Base-by-base conservation (phyloP, 2,113 vertebrate genomes). In the Gnathochromis pfefferi region DNA sequence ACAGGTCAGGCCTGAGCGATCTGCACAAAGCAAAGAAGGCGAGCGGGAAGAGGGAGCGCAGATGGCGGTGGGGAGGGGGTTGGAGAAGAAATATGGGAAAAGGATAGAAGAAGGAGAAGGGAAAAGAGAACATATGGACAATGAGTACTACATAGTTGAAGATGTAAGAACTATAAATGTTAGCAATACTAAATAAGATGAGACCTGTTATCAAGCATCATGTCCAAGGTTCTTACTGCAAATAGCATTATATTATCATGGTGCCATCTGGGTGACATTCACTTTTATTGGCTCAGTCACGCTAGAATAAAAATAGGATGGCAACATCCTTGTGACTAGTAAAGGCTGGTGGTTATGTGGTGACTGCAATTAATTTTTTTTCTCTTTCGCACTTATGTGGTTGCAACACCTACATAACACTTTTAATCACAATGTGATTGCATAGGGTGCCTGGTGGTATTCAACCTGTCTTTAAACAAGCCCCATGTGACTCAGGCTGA, bases 1-100 rank as follows among this genome's bases (percentile, higher is more conserved):
- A 1, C 97, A 98, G 84, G 98, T 97, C 57, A 99, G 97, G 86
- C 98, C 98, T 1, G 98, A 98, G 42, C 99, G 98, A 95, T 99
- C 99, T 99, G 96, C 8, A n/a, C 80, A 19, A 12, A 26, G 28
- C 4, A 38, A 45, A 49, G 38, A 16, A 0, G 3, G 23, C 8
- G 10, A 45, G 35, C 5, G 19, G 45, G 65, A 81, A 10, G 57
- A 78, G 49, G 49, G 28, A 7, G 33, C 1, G n/a, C 10, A 40
- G 13, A 40, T 4, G 9, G 33, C 3, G 9, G 51, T 5, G 23
- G 51, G 6, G 16, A 75, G 70, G 23, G 60, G 14, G 14, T 75
- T 19, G 5, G 70, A 19, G 16, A 1, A 19, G 17, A 51, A n/a
- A n/a, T 12, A 78, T 19, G 10, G 70, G 3, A 19, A 78, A 78